Evolutionary conservation across 2,888 invertebrate species (phyloP).

Genomic region (Megastigmus dorsalis): DNA sequence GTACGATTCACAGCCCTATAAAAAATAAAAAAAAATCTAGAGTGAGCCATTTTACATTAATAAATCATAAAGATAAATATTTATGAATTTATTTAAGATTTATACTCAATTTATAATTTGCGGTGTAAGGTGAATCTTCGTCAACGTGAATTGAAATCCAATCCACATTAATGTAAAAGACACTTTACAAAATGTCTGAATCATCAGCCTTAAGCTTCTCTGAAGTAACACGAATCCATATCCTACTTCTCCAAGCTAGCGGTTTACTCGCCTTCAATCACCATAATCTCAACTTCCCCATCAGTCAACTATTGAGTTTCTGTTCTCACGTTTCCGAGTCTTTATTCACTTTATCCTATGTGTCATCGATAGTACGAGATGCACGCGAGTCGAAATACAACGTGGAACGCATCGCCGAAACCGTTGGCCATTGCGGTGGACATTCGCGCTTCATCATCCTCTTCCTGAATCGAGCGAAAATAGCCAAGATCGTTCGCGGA

Average conservation of each 20-base stretch:
- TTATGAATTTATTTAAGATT: too few relatives aligned
- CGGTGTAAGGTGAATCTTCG: too few relatives aligned
- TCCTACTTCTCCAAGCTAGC: background rate
- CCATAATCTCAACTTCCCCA: background rate
- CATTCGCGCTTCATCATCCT: background rate
- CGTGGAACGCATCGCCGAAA: background rate
- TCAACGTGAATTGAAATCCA: too few relatives aligned
- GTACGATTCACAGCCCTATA: too few relatives aligned
- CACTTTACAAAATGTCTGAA: too few relatives aligned
- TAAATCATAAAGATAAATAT: too few relatives aligned
- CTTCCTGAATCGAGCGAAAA: background rate
- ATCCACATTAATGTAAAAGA: too few relatives aligned
- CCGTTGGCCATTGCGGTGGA: constrained; percentile 8
- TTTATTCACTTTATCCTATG: background rate
- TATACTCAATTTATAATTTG: too few relatives aligned
- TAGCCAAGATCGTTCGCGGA: background rate
- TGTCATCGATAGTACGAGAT: background rate
- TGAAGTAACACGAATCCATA: background rate
- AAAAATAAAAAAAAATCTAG: too few relatives aligned
- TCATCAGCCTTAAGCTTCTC: too few relatives aligned
- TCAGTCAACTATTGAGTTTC: background rate
- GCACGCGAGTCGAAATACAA: background rate
- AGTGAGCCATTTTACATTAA: too few relatives aligned
- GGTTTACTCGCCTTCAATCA: background rate
- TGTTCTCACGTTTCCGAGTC: constrained; percentile 2